A percentile compares a stretch with the other conserved stretches of the same genome.
Conservation (phyloP, 2,113 vertebrate genomes). For the Gulo gulo region DNA sequence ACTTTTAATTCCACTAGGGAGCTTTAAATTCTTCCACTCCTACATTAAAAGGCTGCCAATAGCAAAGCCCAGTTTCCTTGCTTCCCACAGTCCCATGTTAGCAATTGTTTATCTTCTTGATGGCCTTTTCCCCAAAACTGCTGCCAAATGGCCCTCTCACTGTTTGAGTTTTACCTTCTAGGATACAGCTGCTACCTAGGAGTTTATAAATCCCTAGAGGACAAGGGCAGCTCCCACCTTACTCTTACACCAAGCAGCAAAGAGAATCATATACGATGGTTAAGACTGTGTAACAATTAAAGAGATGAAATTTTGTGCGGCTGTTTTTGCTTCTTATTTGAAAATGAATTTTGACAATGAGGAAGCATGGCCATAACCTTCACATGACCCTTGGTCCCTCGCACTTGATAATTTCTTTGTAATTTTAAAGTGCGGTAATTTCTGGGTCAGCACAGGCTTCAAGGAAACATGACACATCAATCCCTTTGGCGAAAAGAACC, state of each 20-base stretch:
- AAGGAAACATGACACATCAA: constrained; percentile 55
- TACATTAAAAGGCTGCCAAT: neutral
- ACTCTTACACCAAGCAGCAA: neutral
- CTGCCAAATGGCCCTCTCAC: constrained; percentile 6
- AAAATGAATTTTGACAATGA: constrained; percentile 5
- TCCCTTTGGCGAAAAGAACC: constrained; percentile 37
- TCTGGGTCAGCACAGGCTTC: neutral
- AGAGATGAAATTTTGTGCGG: neutral
- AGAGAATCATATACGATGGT: neutral
- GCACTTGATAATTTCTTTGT: constrained; percentile 14
- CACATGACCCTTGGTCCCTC: neutral
- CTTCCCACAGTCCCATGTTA: constrained; percentile 29
- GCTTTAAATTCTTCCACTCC: neutral
- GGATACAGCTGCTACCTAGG: constrained; percentile 8
- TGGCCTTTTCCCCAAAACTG: neutral
- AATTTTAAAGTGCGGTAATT: constrained; percentile 55
- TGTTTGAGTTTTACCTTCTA: constrained; percentile 31
- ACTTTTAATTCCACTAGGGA: neutral
- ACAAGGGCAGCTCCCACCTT: neutral
- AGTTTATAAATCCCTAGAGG: neutral
- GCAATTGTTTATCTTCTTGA: constrained; percentile 53
- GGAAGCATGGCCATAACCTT: constrained; percentile 15
- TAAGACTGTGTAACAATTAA: neutral
- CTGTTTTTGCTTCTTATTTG: constrained; percentile 29
- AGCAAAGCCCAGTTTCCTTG: constrained; percentile 33